Percentiles rank a stretch among this genome's conserved stretches.
phyloP scores from a whole-genome alignment of 1,140 invertebrate genomes.

The Panagrolaimus sp. region DNA sequence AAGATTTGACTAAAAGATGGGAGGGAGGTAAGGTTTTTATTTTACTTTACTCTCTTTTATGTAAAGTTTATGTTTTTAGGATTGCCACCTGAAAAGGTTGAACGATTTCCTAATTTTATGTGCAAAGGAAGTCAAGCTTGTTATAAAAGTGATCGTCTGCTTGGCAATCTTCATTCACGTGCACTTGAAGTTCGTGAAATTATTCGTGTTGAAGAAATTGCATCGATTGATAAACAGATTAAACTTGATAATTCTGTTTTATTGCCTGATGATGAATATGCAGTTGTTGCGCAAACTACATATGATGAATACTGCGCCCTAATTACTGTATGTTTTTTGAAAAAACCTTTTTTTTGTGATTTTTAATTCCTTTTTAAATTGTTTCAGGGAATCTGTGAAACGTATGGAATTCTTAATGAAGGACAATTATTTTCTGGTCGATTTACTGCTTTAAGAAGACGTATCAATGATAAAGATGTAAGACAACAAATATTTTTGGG shows the following conservation, averaged over 20 bases:
- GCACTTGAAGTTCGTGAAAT: background rate
- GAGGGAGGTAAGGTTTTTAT: conserved; percentile 4
- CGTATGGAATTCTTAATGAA: conserved; percentile 18
- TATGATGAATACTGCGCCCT: background rate
- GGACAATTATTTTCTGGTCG: conserved; percentile 1
- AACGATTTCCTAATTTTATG: conserved; percentile 19
- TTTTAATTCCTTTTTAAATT: background rate
- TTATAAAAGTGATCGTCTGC: conserved; percentile 46
- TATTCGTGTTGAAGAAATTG: background rate
- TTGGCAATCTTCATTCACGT: conserved; percentile 53
- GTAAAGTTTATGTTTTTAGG: background rate
- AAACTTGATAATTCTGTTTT: conserved; percentile 6
- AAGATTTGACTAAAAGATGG: conserved; percentile 13
- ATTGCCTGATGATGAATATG: background rate
- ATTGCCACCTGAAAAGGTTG: conserved; percentile 31
- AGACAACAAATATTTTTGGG: conserved; percentile 21
- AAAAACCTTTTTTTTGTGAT: conserved; percentile 17
- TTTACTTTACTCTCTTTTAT: no score
- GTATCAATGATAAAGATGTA: background rate
- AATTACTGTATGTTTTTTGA: conserved; percentile 7
- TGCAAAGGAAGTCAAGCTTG: background rate
- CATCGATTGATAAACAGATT: background rate
- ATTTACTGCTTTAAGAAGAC: background rate
- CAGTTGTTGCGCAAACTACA: background rate
- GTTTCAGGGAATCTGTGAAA: conserved; percentile 26